Evolutionary conservation across 2,113 vertebrate genomes (phyloP), one percentile per base, ranked within the genome.

Genomic region (Butorides virescens): DNA sequence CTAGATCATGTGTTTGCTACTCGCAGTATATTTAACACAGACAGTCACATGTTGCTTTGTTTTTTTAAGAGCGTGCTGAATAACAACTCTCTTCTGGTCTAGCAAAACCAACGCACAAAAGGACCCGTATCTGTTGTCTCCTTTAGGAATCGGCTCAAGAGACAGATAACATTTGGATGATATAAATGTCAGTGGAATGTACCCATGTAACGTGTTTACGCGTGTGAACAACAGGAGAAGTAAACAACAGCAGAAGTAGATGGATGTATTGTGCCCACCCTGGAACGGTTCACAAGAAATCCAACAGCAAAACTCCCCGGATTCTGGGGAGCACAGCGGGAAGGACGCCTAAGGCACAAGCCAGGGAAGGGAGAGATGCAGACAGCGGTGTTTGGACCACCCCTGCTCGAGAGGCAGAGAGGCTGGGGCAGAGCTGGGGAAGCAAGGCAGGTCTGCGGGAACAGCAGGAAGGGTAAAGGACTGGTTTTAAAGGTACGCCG

Each of bases 381-480:
- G 62, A 7, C 0, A 7, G 34, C 0, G 8, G 34, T 1, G 13
- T 7, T 5, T 14, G 36, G 32, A 32, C 27, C 3, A 2, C 9
- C 9, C 37, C 22, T 17, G 47, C 50, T 26, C 29, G 7, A 3
- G 15, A 44, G 50, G n/a, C 26, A 32, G 17, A 18, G 46, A 27
- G 37, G 50, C 23, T 4, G 30, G 27, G 44, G 25, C 58, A 74
- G 37, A 42, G 67, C 30, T 19, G 20, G 10, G 44, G 63, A 26
- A 25, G 8, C 0, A 26, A 79, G 16, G 23, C 62, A 36, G 1
- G 2, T 26, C 30, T 14, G 5, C 5, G 13, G 21, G 8, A 50
- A 17, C 11, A 32, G 72, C 71, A 17, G 44, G 13, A 72, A 14
- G 27, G 32, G 37, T 5, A 55, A 36, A 26, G 44, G 39, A 39